These are phyloP conservation scores for Linepithema humile DNA, from an alignment of 1,140 invertebrate genomes.

Conservation along the genomic window DNA sequence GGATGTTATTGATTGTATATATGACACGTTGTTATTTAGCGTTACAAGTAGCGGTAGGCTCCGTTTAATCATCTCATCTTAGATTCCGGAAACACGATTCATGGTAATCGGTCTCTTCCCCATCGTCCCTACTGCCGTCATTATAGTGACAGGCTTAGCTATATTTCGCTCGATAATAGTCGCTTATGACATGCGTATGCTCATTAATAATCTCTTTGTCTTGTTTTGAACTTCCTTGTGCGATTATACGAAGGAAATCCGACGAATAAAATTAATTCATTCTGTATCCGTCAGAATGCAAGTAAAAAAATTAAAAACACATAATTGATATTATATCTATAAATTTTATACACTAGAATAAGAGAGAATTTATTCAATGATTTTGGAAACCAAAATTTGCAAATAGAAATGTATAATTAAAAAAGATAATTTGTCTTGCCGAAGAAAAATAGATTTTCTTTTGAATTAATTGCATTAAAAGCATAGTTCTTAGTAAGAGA, in stretches of 20 bases:
- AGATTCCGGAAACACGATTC: neutral
- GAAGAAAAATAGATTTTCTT: neutral
- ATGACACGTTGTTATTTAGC: neutral
- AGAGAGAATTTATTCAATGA: neutral
- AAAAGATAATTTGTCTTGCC: neutral
- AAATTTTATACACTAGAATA: neutral
- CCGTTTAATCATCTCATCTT: slow-evolving; percentile 8
- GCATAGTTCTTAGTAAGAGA: neutral
- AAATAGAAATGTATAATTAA: neutral
- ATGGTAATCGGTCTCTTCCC: neutral
- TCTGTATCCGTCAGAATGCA: neutral
- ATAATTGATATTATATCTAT: neutral
- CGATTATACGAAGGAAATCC: neutral
- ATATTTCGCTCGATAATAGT: neutral
- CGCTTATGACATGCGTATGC: neutral
- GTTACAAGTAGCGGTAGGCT: neutral
- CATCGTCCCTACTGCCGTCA: neutral
- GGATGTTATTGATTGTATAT: neutral
- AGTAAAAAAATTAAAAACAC: neutral
- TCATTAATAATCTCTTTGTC: neutral
- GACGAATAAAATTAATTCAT: neutral
- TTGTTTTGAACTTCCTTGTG: neutral
- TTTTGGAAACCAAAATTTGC: neutral
- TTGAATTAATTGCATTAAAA: neutral
- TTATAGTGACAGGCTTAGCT: neutral